A percentile compares a stretch with the other conserved stretches of the same genome.
These are phyloP conservation scores for Callorhinus ursinus DNA, from an alignment of 2,113 vertebrate genomes.

Conservation along the genomic window DNA sequence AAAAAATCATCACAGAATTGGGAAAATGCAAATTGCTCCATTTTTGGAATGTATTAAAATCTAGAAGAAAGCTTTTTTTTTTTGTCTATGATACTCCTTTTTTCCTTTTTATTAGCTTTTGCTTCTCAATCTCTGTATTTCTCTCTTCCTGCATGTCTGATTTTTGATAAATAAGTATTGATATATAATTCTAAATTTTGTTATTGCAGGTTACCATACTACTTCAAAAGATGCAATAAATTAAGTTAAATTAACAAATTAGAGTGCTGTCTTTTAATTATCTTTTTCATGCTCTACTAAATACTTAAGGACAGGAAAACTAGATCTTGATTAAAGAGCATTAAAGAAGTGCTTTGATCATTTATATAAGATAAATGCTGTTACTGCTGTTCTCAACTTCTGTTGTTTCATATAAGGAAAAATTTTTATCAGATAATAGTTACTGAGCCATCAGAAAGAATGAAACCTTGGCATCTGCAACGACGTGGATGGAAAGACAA, in stretches of 20 bases:
- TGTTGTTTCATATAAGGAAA: conserved; percentile 4
- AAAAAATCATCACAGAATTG: background rate
- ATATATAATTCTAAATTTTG: background rate
- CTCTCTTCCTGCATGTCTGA: background rate
- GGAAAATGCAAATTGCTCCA: background rate
- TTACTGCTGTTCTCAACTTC: background rate
- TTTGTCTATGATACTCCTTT: background rate
- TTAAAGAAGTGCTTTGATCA: background rate
- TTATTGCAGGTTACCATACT: background rate
- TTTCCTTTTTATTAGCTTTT: background rate
- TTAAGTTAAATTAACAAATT: conserved; percentile 28
- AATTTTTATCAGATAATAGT: conserved; percentile 30
- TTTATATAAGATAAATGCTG: background rate
- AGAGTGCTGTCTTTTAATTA: background rate
- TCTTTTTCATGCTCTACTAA: background rate
- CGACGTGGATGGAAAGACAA: background rate
- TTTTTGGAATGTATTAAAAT: conserved; percentile 26
- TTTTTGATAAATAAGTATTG: background rate
- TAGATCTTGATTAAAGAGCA: background rate
- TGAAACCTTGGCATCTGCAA: background rate
- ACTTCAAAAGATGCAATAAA: conserved; percentile 22
- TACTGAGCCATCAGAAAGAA: background rate
- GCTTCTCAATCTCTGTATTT: background rate
- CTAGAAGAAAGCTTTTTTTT: background rate
- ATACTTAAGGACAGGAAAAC: background rate